These are phyloP conservation scores for Xylota segnis DNA, from an alignment of 2,888 invertebrate genomes.

Conservation along the genomic window DNA sequence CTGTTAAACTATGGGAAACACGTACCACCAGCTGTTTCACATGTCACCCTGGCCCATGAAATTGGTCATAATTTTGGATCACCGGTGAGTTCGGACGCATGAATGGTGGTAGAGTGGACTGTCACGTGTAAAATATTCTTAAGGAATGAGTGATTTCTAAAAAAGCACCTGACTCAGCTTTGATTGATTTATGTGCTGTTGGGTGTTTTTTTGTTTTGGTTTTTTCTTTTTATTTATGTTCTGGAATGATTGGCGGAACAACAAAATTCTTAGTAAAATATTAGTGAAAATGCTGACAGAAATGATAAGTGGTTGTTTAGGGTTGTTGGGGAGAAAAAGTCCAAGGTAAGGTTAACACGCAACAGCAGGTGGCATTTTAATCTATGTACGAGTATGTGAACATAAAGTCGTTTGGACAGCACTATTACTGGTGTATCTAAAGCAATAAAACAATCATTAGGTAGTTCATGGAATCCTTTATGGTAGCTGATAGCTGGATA, in stretches of 20 bases:
- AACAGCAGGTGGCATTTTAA: neutral
- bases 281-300: conserved; percentile 2
- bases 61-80: conserved; percentile 99
- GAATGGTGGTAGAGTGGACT: neutral
- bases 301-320: conserved; percentile 13
- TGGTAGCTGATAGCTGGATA: too few relatives aligned
- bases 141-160: conserved; percentile 9
- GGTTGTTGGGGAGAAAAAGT: neutral
- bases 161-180: conserved; percentile 6
- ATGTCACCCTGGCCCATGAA: conserved; percentile 99
- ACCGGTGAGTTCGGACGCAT: conserved; percentile 88
- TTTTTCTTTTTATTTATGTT: neutral
- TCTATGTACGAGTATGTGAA: neutral
- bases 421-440: neutral
- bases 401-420: neutral
- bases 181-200: conserved; percentile 3
- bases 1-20: conserved; percentile 98
- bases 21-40: conserved; percentile 99
- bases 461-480: too few relatives aligned
- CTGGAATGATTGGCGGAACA: neutral
- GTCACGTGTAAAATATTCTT: conserved; percentile 35
- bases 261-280: neutral
- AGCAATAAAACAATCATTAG: neutral
- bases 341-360: neutral
- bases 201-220: too few relatives aligned